Percentiles rank a stretch among this genome's conserved stretches.
Conservation (phyloP, 2,113 vertebrate genomes). For the Notiomystis cincta region DNA sequence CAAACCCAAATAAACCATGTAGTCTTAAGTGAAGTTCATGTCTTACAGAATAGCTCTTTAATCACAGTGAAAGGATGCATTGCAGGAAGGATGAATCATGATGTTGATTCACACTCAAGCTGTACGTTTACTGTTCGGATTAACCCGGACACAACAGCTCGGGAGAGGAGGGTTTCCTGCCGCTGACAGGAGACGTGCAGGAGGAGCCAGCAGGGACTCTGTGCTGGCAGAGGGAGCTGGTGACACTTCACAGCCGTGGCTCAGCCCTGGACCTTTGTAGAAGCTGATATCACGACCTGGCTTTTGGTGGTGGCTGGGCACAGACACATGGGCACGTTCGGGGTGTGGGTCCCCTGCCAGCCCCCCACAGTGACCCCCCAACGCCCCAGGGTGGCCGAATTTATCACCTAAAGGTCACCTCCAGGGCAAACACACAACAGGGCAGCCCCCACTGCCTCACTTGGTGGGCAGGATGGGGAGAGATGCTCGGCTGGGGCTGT, state of each 20-base stretch:
- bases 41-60: conserved; percentile 45
- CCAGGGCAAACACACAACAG: accelerated
- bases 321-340: accelerated
- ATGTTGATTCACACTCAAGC: conserved; percentile 23
- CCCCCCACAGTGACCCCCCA: accelerated
- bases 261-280: neutral
- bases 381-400: neutral
- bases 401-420: neutral
- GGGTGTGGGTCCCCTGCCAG: neutral
- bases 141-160: neutral
- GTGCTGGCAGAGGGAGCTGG: neutral
- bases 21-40: conserved; percentile 46
- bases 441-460: neutral
- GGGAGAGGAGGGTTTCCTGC: neutral
- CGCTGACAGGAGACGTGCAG: neutral
- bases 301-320: neutral
- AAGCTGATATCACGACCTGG: accelerated
- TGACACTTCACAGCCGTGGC: accelerated
- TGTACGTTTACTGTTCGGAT: neutral
- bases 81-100: conserved; percentile 11
- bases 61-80: conserved; percentile 8
- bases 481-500: neutral
- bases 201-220: neutral
- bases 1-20: conserved; percentile 49
- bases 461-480: neutral